phyloP scores from a whole-genome alignment of 2,888 invertebrate species.

The Brachypalpus laphriformis region DNA sequence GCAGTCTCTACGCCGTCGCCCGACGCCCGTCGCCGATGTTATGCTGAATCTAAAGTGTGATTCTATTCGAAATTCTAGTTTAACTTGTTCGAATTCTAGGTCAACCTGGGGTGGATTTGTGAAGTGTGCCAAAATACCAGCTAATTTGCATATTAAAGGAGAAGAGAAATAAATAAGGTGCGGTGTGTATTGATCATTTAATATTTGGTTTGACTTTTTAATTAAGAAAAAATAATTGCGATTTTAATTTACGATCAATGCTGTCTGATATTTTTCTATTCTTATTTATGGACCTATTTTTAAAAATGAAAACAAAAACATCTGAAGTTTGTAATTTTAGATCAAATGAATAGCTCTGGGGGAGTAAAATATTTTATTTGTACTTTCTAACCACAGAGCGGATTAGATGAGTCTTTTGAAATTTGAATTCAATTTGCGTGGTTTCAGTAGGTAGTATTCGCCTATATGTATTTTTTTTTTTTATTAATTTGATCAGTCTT shows the following conservation, averaged over 20 bases:
- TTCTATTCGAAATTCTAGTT: slow-evolving; percentile 17
- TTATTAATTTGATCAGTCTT: no score
- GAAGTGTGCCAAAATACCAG: slow-evolving; percentile 30
- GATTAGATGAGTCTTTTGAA: background rate
- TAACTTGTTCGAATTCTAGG: slow-evolving; percentile 35
- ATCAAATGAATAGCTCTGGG: background rate
- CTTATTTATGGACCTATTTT: background rate
- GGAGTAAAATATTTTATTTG: background rate
- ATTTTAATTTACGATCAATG: background rate
- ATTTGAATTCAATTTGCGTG: background rate
- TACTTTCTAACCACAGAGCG: background rate
- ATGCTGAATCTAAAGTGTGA: background rate
- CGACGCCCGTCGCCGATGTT: background rate
- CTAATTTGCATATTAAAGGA: slow-evolving; percentile 34
- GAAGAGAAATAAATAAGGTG: slow-evolving; percentile 6
- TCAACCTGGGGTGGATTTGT: slow-evolving; percentile 20
- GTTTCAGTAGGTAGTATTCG: background rate
- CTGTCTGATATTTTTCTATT: slow-evolving; percentile 8
- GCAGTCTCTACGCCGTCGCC: background rate
- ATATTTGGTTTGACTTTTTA: slow-evolving; percentile 7
- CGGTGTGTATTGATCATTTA: slow-evolving; percentile 6
- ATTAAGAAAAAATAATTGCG: slow-evolving; percentile 13
- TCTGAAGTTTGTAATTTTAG: background rate
- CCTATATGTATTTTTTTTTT: no score
- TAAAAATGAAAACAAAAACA: background rate